These are phyloP conservation scores for Escarpia spicata DNA, from an alignment of 2,888 invertebrate genomes.

Conservation along the genomic window DNA sequence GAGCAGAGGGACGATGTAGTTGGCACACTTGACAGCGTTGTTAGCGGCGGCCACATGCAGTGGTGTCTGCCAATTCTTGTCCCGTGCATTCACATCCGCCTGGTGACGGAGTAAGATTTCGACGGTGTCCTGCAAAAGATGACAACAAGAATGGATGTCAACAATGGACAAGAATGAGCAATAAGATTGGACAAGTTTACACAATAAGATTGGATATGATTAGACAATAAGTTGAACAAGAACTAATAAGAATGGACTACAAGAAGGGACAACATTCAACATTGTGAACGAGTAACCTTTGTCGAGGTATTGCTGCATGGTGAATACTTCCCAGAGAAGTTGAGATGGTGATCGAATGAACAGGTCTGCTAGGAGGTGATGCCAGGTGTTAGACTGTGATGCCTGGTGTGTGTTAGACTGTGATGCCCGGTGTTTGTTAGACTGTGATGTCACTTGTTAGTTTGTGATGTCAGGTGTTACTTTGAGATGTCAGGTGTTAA, in stretches of 20 bases:
- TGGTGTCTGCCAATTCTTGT: slow-evolving; percentile 75
- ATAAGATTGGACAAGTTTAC: neutral
- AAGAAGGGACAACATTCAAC: no score
- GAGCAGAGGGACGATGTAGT: slow-evolving; percentile 67
- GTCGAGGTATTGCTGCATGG: no score
- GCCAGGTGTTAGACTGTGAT: no score
- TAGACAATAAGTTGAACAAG: neutral
- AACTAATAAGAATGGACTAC: neutral
- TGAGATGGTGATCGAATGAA: no score
- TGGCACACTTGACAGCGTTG: slow-evolving; percentile 72
- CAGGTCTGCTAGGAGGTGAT: no score
- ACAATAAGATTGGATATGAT: neutral
- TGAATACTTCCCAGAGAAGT: no score
- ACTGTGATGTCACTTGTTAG: no score
- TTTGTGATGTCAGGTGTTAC: no score
- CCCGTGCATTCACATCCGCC: slow-evolving; percentile 72
- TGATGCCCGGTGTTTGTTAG: no score
- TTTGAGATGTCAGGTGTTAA: no score
- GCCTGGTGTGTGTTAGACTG: no score
- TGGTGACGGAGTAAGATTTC: slow-evolving; percentile 70
- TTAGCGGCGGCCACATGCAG: slow-evolving; percentile 72
- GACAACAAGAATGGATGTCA: neutral
- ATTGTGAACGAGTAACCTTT: no score
- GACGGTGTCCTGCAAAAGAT: slow-evolving; percentile 60
- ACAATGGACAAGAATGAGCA: neutral